A percentile compares a stretch with the other conserved stretches of the same genome.
Evolutionary conservation across 2,888 invertebrate genomes (phyloP).

Genomic region (Archips xylosteana): DNA sequence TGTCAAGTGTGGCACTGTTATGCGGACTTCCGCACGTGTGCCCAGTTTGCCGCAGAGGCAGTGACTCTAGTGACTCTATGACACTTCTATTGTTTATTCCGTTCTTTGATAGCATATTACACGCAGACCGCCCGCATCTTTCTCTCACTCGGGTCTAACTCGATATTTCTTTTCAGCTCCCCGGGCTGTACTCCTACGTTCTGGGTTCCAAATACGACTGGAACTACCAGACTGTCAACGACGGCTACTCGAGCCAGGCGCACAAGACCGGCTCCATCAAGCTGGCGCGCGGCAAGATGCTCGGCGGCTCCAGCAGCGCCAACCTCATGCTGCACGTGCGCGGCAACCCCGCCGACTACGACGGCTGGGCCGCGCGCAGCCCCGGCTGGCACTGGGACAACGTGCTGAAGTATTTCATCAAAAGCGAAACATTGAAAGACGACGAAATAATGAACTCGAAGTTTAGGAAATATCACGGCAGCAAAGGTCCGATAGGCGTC

Average conservation of each 20-base stretch:
- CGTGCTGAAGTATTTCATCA: slow-evolving; percentile 38
- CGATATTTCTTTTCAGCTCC: slow-evolving; percentile 21
- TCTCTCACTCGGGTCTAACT: neutral
- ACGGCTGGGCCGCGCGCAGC: slow-evolving; percentile 21
- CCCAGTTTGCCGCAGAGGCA: too few relatives aligned
- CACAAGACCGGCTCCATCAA: slow-evolving; percentile 24
- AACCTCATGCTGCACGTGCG: slow-evolving; percentile 39
- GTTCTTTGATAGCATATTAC: too few relatives aligned
- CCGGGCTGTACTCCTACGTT: slow-evolving; percentile 33
- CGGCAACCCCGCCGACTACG: slow-evolving; percentile 27
- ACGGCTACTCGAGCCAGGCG: slow-evolving; percentile 37
- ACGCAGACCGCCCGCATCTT: neutral
- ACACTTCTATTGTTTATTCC: too few relatives aligned
- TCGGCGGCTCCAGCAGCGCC: slow-evolving; percentile 40
- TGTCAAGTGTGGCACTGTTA: too few relatives aligned
- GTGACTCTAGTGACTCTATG: too few relatives aligned
- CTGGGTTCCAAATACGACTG: slow-evolving; percentile 33
- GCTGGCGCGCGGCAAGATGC: slow-evolving; percentile 33
- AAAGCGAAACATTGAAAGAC: slow-evolving; percentile 31
- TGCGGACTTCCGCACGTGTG: too few relatives aligned
- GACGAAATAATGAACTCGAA: slow-evolving; percentile 24
- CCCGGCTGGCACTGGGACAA: slow-evolving; percentile 38
- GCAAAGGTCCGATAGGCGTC: slow-evolving; percentile 22
- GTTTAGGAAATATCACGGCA: slow-evolving; percentile 23
- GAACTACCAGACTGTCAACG: slow-evolving; percentile 36